These are phyloP conservation scores for Percopsis transmontana DNA, from an alignment of 2,113 vertebrate genomes.

Conservation along the genomic window DNA sequence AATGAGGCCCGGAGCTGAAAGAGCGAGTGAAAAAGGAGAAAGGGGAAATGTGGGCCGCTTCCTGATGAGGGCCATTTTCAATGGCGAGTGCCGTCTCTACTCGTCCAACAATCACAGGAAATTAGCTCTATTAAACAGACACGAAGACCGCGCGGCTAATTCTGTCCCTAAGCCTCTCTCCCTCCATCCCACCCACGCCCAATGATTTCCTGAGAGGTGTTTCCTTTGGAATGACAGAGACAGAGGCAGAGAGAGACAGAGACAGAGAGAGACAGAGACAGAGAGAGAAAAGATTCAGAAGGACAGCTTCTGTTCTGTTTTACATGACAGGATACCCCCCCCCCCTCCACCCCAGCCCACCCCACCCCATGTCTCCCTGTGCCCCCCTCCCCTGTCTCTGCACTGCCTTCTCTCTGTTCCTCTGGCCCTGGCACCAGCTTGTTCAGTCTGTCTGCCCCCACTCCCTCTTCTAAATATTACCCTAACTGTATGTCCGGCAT, in stretches of 20 bases:
- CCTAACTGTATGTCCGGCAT: not conserved
- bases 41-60: slow-evolving; percentile 50
- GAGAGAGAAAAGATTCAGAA: slow-evolving; percentile 47
- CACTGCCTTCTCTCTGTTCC: slow-evolving; percentile 25
- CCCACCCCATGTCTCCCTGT: slow-evolving; percentile 43
- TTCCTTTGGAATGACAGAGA: slow-evolving; percentile 52
- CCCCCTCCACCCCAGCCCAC: too few relatives aligned
- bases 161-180: slow-evolving; percentile 64
- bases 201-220: slow-evolving; percentile 69
- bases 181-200: slow-evolving; percentile 42
- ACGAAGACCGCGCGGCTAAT: slow-evolving; percentile 67
- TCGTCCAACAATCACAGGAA: slow-evolving; percentile 78
- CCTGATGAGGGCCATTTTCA: slow-evolving; percentile 64
- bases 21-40: slow-evolving; percentile 35
- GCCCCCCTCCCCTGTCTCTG: slow-evolving; percentile 22
- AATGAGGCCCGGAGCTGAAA: slow-evolving; percentile 22
- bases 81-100: slow-evolving; percentile 65
- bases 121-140: slow-evolving; percentile 65
- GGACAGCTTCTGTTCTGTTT: slow-evolving; percentile 37
- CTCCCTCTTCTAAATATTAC: slow-evolving; percentile 2
- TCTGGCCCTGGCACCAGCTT: slow-evolving; percentile 1
- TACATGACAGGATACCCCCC: slow-evolving; percentile 70
- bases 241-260: slow-evolving; percentile 7
- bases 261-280: slow-evolving; percentile 20
- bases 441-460: slow-evolving; percentile 7